Percentiles rank a stretch among this genome's conserved stretches.
Evolutionary conservation across 1,140 invertebrate genomes (phyloP).

Genomic region (Temnothorax curvispinosus): DNA sequence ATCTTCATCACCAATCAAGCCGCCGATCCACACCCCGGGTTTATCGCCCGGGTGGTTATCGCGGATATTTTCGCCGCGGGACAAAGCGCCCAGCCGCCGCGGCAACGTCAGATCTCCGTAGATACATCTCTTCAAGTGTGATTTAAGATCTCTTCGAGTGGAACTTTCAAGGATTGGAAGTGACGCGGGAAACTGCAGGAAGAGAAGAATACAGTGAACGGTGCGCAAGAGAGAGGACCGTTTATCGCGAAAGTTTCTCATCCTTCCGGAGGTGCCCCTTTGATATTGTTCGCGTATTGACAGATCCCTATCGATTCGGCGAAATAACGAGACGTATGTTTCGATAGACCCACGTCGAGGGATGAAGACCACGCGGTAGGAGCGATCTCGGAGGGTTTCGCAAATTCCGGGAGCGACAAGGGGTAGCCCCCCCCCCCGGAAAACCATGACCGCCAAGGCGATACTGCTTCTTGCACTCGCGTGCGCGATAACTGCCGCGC

Average conservation of each 20-base stretch:
- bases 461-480: conserved; percentile 19
- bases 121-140: not conserved
- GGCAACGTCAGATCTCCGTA: not conserved
- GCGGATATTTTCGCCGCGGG: conserved; percentile 4
- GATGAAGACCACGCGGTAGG: not conserved
- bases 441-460: conserved; percentile 8
- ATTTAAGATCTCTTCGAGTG: not conserved
- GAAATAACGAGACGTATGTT: not conserved
- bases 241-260: not conserved
- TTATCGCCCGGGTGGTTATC: conserved; percentile 41
- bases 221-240: not conserved
- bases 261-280: not conserved
- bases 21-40: conserved; percentile 14
- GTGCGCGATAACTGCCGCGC: not conserved
- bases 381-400: not conserved
- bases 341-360: not conserved
- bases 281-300: not conserved
- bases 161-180: not conserved
- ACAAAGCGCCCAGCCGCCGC: conserved; percentile 9
- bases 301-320: not conserved
- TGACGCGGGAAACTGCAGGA: too few species aligned
- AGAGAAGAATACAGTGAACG: not conserved
- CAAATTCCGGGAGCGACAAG: not conserved
- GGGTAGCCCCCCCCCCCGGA: not conserved
- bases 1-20: conserved; percentile 38